Evolutionary conservation across 2,888 invertebrate genomes (phyloP).

Genomic region (Neelides folsomi): DNA sequence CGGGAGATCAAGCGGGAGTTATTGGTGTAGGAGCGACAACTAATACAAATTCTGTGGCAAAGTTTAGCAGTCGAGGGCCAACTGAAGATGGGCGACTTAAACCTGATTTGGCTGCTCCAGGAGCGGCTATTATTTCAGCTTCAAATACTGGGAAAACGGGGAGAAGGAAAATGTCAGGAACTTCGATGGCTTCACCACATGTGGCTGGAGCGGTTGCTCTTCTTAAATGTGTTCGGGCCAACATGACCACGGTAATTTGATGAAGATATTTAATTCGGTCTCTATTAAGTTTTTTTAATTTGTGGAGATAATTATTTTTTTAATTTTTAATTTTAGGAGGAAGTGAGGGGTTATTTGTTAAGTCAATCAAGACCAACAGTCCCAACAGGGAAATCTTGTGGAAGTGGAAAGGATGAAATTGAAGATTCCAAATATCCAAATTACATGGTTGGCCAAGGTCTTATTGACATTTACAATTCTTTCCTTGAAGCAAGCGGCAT

Average conservation of each 20-base stretch:
- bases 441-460: too few species aligned
- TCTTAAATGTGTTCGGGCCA: conserved; percentile 4
- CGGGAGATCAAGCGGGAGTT: conserved; percentile 18
- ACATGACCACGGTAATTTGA: conserved; percentile 5
- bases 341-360: too few species aligned
- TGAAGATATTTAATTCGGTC: too few species aligned
- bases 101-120: conserved; percentile 22
- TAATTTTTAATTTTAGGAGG: too few species aligned
- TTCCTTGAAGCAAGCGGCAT: too few species aligned
- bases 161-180: conserved; percentile 14
- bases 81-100: conserved; percentile 11
- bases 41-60: conserved; percentile 9
- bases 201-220: conserved; percentile 17
- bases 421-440: too few species aligned
- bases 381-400: too few species aligned
- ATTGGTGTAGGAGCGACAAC: conserved; percentile 21
- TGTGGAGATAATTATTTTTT: too few species aligned
- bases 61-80: conserved; percentile 15
- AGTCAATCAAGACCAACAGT: too few species aligned
- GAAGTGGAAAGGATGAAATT: too few species aligned
- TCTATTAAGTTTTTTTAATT: too few species aligned
- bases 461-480: too few species aligned
- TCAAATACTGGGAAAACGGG: conserved; percentile 10
- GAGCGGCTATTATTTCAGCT: conserved; percentile 13
- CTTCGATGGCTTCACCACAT: conserved; percentile 16